Evolutionary conservation across 2,797 vertebrate species (phyloP), one percentile per base, ranked within the genome.

Genomic region (Emydoidea blandingii): DNA sequence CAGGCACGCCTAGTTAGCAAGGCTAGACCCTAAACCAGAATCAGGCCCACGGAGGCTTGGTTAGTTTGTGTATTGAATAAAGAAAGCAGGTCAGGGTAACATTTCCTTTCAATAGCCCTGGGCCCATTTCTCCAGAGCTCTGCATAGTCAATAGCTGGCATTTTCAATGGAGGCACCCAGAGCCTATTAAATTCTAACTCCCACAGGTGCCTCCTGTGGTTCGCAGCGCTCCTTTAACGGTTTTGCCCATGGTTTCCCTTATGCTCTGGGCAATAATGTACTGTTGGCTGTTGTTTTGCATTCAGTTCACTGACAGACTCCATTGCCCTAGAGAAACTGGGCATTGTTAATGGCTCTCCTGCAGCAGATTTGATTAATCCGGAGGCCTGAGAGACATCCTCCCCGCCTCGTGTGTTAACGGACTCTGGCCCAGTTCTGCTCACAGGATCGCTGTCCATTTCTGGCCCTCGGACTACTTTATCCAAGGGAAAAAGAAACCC

Each of bases 1-100:
- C n/a, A 81, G 92, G 68, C 91, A 95, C 81, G 86, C 81, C 89
- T 85, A 86, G 86, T 52, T 10, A 86, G 29, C 88, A 68, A 78
- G 41, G 15, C 12, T 49, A 49, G 74, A 86, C 57, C 85, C 0
- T 53, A 31, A 92, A 88, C 72, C 91, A 86, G 59, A 86, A n/a
- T 31, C 50, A 81, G 74, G 52, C 49, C 87, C 80, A 81, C 80
- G 82, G 84, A 90, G 87, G 83, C 84, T 86, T 90, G 50, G 85
- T 34, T 84, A 49, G 41, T 57, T 44, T 83, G 41, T 5, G 37
- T 74, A 81, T 57, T 85, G 1, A 0, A 19, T 52, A 93, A 27
- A 83, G 83, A 91, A 85, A 90, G 37, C 19, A 72, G 68, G 37
- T 72, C 68, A 72, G 19, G 68, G 21, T 21, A 41, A 72, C 37